phyloP scores from a whole-genome alignment of 2,797 vertebrate species.

The Coregonus sp. region DNA sequence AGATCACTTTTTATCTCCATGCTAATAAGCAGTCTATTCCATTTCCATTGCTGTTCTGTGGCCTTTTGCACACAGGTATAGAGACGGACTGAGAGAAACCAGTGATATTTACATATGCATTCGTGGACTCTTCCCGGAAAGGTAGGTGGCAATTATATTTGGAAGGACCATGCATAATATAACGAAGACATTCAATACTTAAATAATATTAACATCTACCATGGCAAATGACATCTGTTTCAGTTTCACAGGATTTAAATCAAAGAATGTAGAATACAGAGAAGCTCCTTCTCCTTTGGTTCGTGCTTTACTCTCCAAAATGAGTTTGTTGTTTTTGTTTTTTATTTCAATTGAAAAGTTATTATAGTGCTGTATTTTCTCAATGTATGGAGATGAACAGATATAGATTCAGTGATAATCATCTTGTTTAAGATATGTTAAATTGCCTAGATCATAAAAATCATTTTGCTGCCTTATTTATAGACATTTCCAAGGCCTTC shows the following conservation, averaged over 20 bases:
- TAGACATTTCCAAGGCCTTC: too few relatives aligned
- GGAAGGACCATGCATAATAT: slow-evolving; percentile 39
- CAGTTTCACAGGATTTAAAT: slow-evolving; percentile 60
- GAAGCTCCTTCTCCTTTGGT: slow-evolving; percentile 45
- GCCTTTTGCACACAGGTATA: slow-evolving; percentile 60
- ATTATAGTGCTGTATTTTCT: slow-evolving; percentile 26
- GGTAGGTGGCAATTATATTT: slow-evolving; percentile 62
- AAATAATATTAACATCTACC: slow-evolving; percentile 22
- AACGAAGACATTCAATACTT: slow-evolving; percentile 47
- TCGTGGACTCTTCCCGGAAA: slow-evolving; percentile 24
- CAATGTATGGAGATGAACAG: slow-evolving; percentile 43
- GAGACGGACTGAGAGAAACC: slow-evolving; percentile 33
- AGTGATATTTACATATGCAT: slow-evolving; percentile 59
- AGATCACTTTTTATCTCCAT: slow-evolving; percentile 48
- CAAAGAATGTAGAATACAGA: slow-evolving; percentile 34
- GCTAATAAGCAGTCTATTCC: slow-evolving; percentile 58
- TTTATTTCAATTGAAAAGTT: slow-evolving; percentile 15
- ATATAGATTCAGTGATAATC: slow-evolving; percentile 31
- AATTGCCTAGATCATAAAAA: too few relatives aligned
- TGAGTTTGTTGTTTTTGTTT: slow-evolving; percentile 49
- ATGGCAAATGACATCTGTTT: slow-evolving; percentile 27
- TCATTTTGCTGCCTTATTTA: too few relatives aligned
- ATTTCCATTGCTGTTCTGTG: slow-evolving; percentile 39
- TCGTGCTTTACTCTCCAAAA: slow-evolving; percentile 47
- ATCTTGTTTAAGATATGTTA: too few relatives aligned